phyloP scores from a whole-genome alignment of 1,140 invertebrate species.

The Zaprionus inermis region DNA sequence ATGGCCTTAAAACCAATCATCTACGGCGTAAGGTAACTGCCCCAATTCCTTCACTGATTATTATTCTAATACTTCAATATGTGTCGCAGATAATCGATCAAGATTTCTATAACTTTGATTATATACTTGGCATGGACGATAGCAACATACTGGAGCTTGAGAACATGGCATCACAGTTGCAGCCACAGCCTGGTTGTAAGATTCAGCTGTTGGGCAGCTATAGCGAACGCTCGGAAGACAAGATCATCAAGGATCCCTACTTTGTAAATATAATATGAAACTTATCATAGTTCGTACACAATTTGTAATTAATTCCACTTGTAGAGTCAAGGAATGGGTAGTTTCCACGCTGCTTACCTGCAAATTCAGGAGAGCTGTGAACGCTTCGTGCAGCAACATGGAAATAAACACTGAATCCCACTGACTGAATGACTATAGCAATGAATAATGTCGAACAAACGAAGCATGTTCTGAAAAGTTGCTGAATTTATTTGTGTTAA shows the following conservation, averaged over 20 bases:
- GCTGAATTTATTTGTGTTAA: not conserved
- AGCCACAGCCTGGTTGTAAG: constrained; percentile 86
- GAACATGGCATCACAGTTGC: constrained; percentile 85
- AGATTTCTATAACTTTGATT: constrained; percentile 93
- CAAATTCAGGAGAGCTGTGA: constrained; percentile 72
- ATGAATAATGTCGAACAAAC: too few relatives aligned
- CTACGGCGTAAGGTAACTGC: constrained; percentile 87
- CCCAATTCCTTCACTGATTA: not conserved
- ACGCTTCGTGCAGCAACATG: constrained; percentile 51
- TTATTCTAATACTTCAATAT: constrained; percentile 3
- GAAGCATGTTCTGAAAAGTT: not conserved
- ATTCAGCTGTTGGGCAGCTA: constrained; percentile 91
- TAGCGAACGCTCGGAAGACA: constrained; percentile 89
- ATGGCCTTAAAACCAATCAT: constrained; percentile 88
- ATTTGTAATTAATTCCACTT: constrained; percentile 10
- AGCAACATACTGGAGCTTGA: constrained; percentile 90
- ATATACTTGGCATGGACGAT: constrained; percentile 95
- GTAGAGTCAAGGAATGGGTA: constrained; percentile 61
- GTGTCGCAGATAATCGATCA: constrained; percentile 86
- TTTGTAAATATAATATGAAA: constrained; percentile 86
- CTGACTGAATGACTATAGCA: too few relatives aligned
- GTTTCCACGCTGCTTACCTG: constrained; percentile 56
- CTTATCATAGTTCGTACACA: too few relatives aligned
- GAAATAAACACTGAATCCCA: not conserved
- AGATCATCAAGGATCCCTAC: constrained; percentile 94